Conservation (phyloP, 1,140 invertebrate species). For the Camponotus pennsylvanicus region DNA sequence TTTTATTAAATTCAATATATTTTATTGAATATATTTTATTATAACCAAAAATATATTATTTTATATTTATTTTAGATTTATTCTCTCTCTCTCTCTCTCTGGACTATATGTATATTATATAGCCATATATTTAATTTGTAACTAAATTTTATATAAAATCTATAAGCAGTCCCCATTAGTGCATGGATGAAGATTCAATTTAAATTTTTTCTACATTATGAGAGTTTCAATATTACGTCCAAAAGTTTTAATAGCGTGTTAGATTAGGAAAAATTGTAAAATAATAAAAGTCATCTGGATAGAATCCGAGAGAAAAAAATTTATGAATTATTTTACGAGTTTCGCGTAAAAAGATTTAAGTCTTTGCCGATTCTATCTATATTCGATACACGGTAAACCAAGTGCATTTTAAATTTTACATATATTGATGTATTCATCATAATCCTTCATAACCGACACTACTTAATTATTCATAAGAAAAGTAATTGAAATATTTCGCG, state of each 20-base stretch:
- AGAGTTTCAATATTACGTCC: slow-evolving; percentile 7
- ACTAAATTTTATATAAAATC: slow-evolving; percentile 23
- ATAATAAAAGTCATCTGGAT: slow-evolving; percentile 2
- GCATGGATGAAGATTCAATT: background rate
- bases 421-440: background rate
- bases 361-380: background rate
- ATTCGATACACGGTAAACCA: background rate
- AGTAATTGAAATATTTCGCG: background rate
- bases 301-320: background rate
- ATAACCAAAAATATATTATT: background rate
- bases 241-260: slow-evolving; percentile 2
- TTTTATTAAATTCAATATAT: no score
- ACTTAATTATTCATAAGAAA: background rate
- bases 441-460: background rate
- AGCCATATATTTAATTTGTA: background rate
- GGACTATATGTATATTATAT: background rate
- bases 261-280: slow-evolving; percentile 1
- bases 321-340: slow-evolving; percentile 2
- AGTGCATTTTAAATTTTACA: background rate
- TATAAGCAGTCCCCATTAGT: background rate
- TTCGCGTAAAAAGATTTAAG: slow-evolving; percentile 14
- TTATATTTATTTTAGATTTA: background rate
- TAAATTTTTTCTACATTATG: background rate
- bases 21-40: no score
- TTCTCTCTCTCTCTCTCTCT: background rate